These are phyloP conservation scores for Elephas maximus DNA, from an alignment of 2,113 vertebrate species.

Conservation along the genomic window DNA sequence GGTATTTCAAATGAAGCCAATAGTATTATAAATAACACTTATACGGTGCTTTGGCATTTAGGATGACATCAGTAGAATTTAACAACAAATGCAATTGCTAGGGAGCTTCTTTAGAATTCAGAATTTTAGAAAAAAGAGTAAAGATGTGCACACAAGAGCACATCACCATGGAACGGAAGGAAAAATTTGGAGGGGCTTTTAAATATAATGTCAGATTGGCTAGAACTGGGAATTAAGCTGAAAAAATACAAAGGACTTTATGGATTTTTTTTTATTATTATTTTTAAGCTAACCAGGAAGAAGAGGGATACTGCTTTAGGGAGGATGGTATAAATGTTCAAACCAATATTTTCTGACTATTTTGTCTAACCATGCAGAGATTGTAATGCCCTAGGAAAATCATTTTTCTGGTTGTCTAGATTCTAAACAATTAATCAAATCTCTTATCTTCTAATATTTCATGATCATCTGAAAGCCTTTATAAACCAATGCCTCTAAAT, in stretches of 20 bases:
- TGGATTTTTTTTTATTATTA: not conserved
- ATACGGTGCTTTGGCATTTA: not conserved
- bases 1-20: not conserved
- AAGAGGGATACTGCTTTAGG: not conserved
- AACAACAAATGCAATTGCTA: not conserved
- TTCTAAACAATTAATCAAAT: slow-evolving; percentile 36
- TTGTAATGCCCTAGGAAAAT: not conserved
- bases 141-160: not conserved
- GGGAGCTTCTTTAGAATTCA: not conserved
- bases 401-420: not conserved
- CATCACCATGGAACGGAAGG: not conserved
- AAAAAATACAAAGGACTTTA: not conserved
- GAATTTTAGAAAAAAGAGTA: slow-evolving; percentile 27
- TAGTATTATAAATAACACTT: not conserved
- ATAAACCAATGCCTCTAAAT: slow-evolving; percentile 45
- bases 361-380: not conserved
- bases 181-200: not conserved
- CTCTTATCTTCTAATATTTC: slow-evolving; percentile 11
- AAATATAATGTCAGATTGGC: not conserved
- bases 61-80: not conserved
- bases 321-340: not conserved
- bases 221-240: not conserved
- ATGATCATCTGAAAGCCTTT: not conserved
- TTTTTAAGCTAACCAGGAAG: slow-evolving; percentile 6
- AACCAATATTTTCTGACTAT: not conserved